Percentiles rank a stretch among this genome's conserved stretches.
Conservation (phyloP, 2,888 invertebrate genomes). For the Eristalinus aeneus region DNA sequence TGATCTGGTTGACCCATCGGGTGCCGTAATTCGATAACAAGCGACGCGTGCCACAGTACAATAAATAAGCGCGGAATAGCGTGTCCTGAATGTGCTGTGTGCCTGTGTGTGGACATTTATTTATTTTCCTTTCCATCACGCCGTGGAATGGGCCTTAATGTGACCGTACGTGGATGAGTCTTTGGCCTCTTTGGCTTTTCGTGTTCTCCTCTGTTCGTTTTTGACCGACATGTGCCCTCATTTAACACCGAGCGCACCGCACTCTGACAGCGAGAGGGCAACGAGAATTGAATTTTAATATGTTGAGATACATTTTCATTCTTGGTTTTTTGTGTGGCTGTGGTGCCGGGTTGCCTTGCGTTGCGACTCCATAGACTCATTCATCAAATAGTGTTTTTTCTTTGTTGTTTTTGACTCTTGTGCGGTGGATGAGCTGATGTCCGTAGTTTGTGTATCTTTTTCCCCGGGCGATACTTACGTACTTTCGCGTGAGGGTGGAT, state of each 20-base stretch:
- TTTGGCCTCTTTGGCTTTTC: constrained; percentile 49
- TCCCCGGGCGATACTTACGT: constrained; percentile 41
- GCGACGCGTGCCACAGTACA: constrained; percentile 62
- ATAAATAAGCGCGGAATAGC: constrained; percentile 63
- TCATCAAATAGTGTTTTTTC: constrained; percentile 49
- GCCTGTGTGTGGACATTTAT: constrained; percentile 52
- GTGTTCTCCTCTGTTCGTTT: background rate
- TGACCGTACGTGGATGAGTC: constrained; percentile 36
- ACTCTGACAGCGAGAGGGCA: constrained; percentile 24
- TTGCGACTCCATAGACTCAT: constrained; percentile 15
- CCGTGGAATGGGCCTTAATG: constrained; percentile 7
- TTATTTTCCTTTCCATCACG: constrained; percentile 45
- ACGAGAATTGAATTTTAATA: constrained; percentile 65
- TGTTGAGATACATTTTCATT: constrained; percentile 40
- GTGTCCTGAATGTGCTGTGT: constrained; percentile 46
- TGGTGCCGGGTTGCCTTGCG: background rate
- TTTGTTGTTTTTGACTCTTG: background rate
- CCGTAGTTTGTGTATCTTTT: background rate
- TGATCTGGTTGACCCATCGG: constrained; percentile 66
- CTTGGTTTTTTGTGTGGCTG: background rate
- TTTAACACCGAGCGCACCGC: constrained; percentile 51
- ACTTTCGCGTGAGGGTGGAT: constrained; percentile 42
- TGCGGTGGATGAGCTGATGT: constrained; percentile 21
- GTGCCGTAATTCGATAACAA: constrained; percentile 67
- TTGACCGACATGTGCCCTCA: constrained; percentile 68